Evolutionary conservation across 2,888 invertebrate species (phyloP).

Genomic region (Drosophila heteroneura): DNA sequence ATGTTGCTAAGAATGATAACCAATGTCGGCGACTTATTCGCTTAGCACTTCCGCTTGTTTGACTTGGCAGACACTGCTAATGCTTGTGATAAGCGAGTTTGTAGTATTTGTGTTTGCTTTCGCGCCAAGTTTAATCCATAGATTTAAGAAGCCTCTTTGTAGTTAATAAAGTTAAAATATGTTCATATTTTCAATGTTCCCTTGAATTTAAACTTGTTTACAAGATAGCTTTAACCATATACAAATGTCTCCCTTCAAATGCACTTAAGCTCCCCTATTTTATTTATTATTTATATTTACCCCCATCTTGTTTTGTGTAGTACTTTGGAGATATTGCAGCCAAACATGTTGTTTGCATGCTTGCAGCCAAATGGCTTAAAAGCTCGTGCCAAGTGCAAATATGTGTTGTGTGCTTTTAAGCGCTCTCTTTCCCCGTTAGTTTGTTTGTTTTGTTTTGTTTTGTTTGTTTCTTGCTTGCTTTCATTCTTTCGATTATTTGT

Average conservation of each 20-base stretch:
- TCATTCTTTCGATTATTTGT: conserved; percentile 6
- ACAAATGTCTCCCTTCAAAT: not conserved
- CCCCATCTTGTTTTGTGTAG: not conserved
- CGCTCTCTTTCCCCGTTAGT: conserved; percentile 8
- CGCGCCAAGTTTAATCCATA: conserved; percentile 3
- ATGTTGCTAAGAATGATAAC: conserved; percentile 33
- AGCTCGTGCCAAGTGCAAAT: conserved; percentile 33
- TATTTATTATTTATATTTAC: conserved; percentile 1
- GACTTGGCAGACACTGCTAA: conserved; percentile 3
- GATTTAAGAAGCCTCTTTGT: not conserved
- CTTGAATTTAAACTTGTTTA: not conserved
- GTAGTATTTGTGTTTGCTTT: not conserved
- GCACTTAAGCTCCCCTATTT: conserved; percentile 22
- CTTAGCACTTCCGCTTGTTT: conserved; percentile 39
- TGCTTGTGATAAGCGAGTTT: conserved; percentile 6
- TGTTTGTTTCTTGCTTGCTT: not conserved
- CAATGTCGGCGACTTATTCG: conserved; percentile 31
- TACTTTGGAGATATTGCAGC: conserved; percentile 11
- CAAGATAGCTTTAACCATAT: too few relatives aligned
- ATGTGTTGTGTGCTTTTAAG: conserved; percentile 41
- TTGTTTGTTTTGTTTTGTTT: not conserved
- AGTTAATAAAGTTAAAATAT: not conserved
- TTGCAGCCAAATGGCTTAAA: conserved; percentile 25
- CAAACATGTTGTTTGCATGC: conserved; percentile 12
- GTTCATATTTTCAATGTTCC: not conserved